Conservation (phyloP, 2,888 invertebrate species). For the Hyles lineata region DNA sequence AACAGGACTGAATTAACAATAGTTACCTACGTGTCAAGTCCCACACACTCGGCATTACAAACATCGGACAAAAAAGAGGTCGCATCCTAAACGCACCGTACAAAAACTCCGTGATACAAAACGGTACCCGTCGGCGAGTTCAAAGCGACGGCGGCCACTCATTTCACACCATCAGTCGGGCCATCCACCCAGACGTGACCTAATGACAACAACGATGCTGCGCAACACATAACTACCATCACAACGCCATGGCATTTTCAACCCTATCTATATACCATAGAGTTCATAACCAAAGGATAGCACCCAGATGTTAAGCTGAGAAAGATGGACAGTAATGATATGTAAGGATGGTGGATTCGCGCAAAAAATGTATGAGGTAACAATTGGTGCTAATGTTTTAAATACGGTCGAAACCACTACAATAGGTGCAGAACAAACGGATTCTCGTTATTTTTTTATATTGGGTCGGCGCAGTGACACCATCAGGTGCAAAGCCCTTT, state of each 20-base stretch:
- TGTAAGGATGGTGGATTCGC: slow-evolving; percentile 57
- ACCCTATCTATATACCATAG: slow-evolving; percentile 44
- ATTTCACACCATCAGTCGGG: slow-evolving; percentile 78
- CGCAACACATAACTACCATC: slow-evolving; percentile 46
- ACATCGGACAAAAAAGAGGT: slow-evolving; percentile 79
- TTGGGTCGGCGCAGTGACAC: not conserved
- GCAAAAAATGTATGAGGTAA: slow-evolving; percentile 67
- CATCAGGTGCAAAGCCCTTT: not conserved
- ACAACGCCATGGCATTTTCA: slow-evolving; percentile 39
- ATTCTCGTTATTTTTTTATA: not conserved
- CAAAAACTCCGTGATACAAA: slow-evolving; percentile 76
- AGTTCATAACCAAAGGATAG: slow-evolving; percentile 34
- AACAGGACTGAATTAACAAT: slow-evolving; percentile 79
- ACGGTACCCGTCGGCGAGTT: slow-evolving; percentile 77
- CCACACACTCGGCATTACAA: slow-evolving; percentile 83
- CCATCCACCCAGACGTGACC: slow-evolving; percentile 69
- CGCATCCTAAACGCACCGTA: slow-evolving; percentile 76
- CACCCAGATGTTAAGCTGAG: slow-evolving; percentile 37
- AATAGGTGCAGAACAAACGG: slow-evolving; percentile 15
- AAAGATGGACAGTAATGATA: slow-evolving; percentile 49
- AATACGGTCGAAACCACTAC: slow-evolving; percentile 31
- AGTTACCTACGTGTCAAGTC: slow-evolving; percentile 82
- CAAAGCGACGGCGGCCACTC: slow-evolving; percentile 71
- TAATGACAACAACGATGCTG: slow-evolving; percentile 67
- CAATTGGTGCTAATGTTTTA: slow-evolving; percentile 59